Evolutionary conservation across 2,888 invertebrate species (phyloP).

Genomic region (Sceliomorpha sp.): DNA sequence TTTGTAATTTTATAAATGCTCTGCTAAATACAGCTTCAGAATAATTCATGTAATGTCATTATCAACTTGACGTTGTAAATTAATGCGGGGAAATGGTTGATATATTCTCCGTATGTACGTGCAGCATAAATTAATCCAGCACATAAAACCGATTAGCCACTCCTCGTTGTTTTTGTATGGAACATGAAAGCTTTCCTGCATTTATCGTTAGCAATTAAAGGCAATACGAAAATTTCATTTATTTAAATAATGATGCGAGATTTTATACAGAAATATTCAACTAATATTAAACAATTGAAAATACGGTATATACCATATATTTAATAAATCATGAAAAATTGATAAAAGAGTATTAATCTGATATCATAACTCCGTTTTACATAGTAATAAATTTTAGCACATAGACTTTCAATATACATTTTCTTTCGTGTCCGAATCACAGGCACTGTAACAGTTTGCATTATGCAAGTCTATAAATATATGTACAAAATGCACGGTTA

Average conservation of each 20-base stretch:
- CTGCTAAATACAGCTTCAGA: not conserved
- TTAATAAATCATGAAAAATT: too few species aligned
- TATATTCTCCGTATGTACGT: conserved; percentile 11
- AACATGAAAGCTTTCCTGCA: conserved; percentile 5
- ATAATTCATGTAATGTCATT: conserved; percentile 5
- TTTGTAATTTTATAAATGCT: too few species aligned
- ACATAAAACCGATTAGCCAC: conserved; percentile 27
- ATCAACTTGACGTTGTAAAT: conserved; percentile 6
- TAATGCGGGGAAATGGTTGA: conserved; percentile 4
- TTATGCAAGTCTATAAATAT: conserved; percentile 16
- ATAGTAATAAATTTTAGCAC: too few species aligned
- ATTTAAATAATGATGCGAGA: too few species aligned
- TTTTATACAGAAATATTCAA: too few species aligned
- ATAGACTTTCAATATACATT: too few species aligned
- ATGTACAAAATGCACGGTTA: conserved; percentile 24
- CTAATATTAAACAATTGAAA: too few species aligned
- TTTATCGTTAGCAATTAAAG: conserved; percentile 6
- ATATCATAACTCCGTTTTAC: too few species aligned
- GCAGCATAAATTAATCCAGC: conserved; percentile 25
- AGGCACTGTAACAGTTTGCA: conserved; percentile 34
- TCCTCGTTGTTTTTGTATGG: conserved; percentile 17
- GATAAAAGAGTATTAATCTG: too few species aligned
- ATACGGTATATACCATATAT: too few species aligned
- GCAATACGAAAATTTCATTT: not conserved
- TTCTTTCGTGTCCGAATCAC: conserved; percentile 15